Evolutionary conservation across 2,113 vertebrate genomes (phyloP).

Genomic region (Meriones unguiculatus): DNA sequence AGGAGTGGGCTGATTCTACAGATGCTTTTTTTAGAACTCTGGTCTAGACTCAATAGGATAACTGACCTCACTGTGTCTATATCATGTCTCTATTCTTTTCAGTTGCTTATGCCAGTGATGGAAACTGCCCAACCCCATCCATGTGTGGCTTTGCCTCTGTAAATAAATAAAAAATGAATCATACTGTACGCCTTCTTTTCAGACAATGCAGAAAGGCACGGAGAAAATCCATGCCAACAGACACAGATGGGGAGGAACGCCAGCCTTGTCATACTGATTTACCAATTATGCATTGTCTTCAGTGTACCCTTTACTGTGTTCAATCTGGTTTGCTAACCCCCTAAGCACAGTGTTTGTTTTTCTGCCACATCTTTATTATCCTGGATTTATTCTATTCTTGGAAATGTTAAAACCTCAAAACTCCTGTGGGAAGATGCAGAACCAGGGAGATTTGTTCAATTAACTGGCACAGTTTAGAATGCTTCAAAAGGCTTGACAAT

Average conservation of each 20-base stretch:
- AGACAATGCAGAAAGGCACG: neutral
- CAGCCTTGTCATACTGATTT: slow-evolving; percentile 74
- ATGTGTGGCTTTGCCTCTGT: neutral
- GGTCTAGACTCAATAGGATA: neutral
- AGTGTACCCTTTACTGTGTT: slow-evolving; percentile 58
- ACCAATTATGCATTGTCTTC: slow-evolving; percentile 76
- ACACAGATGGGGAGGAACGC: slow-evolving; percentile 66
- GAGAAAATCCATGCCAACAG: slow-evolving; percentile 68
- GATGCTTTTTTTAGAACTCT: neutral
- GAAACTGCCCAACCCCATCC: neutral
- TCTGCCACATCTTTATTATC: slow-evolving; percentile 78
- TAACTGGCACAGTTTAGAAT: slow-evolving; percentile 64
- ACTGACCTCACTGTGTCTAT: neutral
- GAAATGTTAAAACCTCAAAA: slow-evolving; percentile 76
- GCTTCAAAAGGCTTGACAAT: slow-evolving; percentile 65
- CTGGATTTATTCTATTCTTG: slow-evolving; percentile 75
- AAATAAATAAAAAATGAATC: neutral
- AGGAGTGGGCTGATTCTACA: no score
- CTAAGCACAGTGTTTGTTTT: slow-evolving; percentile 72
- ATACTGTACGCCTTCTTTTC: slow-evolving; percentile 2
- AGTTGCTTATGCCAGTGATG: neutral
- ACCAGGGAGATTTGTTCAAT: slow-evolving; percentile 73
- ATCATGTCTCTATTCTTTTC: slow-evolving; percentile 1
- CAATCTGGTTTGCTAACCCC: slow-evolving; percentile 72
- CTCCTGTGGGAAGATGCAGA: slow-evolving; percentile 67